These are phyloP conservation scores for Arenaria interpres DNA, from an alignment of 2,113 vertebrate species.

Conservation along the genomic window DNA sequence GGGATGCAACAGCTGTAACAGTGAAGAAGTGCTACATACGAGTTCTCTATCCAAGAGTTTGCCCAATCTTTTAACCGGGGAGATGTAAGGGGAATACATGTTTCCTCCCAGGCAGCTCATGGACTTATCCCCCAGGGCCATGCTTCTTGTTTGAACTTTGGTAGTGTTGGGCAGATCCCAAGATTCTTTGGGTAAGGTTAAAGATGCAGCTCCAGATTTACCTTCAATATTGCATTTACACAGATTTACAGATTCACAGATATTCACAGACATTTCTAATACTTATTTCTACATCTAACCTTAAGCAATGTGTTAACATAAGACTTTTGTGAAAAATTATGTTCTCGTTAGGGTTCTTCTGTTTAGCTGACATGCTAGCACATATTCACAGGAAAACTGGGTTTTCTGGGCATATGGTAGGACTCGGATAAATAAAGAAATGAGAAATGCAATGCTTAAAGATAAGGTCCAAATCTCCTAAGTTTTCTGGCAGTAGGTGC, in stretches of 20 bases:
- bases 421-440: not conserved
- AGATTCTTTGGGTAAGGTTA: not conserved
- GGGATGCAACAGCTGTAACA: not conserved
- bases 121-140: not conserved
- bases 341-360: not conserved
- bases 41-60: not conserved
- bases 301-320: not conserved
- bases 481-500: not conserved
- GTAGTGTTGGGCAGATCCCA: not conserved
- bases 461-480: not conserved
- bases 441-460: not conserved
- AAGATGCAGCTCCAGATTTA: not conserved
- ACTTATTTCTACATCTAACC: not conserved
- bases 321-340: not conserved
- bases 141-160: not conserved
- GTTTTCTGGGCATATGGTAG: not conserved
- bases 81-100: not conserved
- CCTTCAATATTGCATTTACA: not conserved
- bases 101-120: not conserved
- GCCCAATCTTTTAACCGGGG: no score
- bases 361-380: not conserved
- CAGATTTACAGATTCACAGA: no score
- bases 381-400: not conserved
- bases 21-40: fast-evolving
- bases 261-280: no score